Evolutionary conservation across 1,140 invertebrate genomes (phyloP).

Genomic region (Lasaia peninsularis): DNA sequence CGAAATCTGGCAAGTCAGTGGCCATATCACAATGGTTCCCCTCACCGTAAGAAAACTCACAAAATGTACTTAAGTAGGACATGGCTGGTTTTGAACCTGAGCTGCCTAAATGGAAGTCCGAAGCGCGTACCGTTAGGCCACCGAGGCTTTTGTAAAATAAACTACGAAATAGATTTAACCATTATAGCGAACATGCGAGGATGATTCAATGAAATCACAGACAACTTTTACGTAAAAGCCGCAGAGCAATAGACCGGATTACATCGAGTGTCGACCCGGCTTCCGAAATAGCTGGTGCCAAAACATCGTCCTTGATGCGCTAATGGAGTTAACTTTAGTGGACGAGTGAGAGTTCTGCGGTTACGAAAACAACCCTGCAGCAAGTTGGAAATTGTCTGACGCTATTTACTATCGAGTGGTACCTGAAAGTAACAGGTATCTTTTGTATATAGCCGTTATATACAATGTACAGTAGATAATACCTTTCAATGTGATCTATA

Average conservation of each 20-base stretch:
- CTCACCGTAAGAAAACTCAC: no score
- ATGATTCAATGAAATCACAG: constrained; percentile 35
- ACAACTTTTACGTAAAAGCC: constrained; percentile 38
- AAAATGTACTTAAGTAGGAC: no score
- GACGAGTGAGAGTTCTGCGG: constrained; percentile 42
- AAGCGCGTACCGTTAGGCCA: no score
- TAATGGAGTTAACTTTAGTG: constrained; percentile 58
- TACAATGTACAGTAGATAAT: no score
- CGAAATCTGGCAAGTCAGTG: no score
- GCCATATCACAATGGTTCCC: no score
- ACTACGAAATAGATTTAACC: constrained; percentile 12
- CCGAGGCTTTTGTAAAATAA: no score
- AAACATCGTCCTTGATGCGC: constrained; percentile 43
- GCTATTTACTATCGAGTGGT: background rate
- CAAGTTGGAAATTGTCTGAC: constrained; percentile 30
- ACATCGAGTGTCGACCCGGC: constrained; percentile 39
- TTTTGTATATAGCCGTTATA: no score
- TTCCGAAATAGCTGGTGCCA: constrained; percentile 50
- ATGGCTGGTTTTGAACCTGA: no score
- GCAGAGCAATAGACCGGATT: constrained; percentile 48
- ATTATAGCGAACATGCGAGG: no score
- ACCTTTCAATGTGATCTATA: no score
- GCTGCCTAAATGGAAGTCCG: no score
- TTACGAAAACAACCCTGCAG: constrained; percentile 42
- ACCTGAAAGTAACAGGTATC: background rate